These are phyloP conservation scores for Chrysina gloriosa DNA, from an alignment of 2,888 invertebrate species.

Conservation along the genomic window DNA sequence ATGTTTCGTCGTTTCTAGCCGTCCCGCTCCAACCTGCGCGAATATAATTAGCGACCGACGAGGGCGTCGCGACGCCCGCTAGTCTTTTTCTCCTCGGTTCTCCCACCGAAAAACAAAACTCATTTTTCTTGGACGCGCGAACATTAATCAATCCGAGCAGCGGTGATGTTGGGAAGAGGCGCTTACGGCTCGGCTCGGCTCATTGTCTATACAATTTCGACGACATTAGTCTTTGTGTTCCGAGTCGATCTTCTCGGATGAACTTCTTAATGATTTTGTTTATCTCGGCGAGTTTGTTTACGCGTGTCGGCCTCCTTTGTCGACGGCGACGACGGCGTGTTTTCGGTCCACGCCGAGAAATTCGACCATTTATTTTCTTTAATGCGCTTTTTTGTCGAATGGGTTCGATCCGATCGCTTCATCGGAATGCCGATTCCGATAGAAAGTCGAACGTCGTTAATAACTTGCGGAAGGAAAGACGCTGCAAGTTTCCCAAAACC, in stretches of 20 bases:
- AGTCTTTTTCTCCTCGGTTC: conserved; percentile 45
- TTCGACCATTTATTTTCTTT: conserved; percentile 30
- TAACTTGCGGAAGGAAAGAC: too few relatives aligned
- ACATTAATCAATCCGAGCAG: conserved; percentile 57
- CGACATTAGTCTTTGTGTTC: conserved; percentile 46
- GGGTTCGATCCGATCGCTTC: too few relatives aligned
- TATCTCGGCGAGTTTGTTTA: conserved; percentile 36
- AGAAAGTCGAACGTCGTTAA: too few relatives aligned
- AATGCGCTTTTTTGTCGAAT: too few relatives aligned
- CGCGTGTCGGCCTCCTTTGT: conserved; percentile 16
- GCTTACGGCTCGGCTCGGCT: conserved; percentile 44
- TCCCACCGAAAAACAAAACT: conserved; percentile 52
- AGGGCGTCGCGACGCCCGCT: neutral
- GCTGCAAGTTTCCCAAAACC: too few relatives aligned
- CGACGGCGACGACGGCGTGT: neutral
- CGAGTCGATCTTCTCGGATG: conserved; percentile 12
- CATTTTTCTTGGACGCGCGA: conserved; percentile 57
- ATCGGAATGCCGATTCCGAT: too few relatives aligned
- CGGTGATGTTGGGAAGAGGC: conserved; percentile 44
- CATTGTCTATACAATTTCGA: conserved; percentile 47
- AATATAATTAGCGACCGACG: conserved; percentile 30
- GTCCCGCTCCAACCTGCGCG: conserved; percentile 1
- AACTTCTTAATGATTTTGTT: conserved; percentile 35
- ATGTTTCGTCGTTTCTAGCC: conserved; percentile 19
- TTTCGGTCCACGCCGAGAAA: conserved; percentile 16